Conservation (phyloP, 2,888 invertebrate species). For the Strigamia crassipes region DNA sequence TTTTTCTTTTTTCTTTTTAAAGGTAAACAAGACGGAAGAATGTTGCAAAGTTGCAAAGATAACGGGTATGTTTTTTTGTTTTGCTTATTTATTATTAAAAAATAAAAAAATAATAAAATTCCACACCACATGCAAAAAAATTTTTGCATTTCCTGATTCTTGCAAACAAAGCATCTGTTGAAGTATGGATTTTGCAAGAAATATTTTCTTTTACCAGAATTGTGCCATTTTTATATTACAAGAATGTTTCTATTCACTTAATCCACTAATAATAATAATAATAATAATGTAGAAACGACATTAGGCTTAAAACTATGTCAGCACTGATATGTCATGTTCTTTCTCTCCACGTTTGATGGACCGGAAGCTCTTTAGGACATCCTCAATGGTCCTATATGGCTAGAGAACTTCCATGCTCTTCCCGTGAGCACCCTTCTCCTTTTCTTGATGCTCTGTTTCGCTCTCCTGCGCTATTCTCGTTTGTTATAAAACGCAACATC, state of each 20-base stretch:
- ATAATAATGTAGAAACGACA: neutral
- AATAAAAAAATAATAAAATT: too few relatives aligned
- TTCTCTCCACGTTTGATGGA: conserved; percentile 1
- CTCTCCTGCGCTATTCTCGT: neutral
- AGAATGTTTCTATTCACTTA: neutral
- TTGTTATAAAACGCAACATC: conserved; percentile 7
- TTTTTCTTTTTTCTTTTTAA: neutral
- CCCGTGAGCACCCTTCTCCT: conserved; percentile 14
- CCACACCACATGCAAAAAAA: neutral
- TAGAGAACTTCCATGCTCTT: conserved; percentile 11
- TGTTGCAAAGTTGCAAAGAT: neutral
- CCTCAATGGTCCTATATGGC: conserved; percentile 17
- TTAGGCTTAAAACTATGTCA: neutral
- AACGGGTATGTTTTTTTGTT: neutral
- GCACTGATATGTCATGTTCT: neutral
- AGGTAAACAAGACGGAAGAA: neutral
- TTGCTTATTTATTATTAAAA: too few relatives aligned
- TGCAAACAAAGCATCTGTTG: neutral
- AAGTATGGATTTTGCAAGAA: neutral
- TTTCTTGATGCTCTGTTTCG: conserved; percentile 6
- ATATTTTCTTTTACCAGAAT: too few relatives aligned
- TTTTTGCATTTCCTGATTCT: neutral
- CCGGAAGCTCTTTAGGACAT: conserved; percentile 30
- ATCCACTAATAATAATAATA: neutral
- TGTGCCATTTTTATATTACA: neutral